A percentile compares a stretch with the other conserved stretches of the same genome.
Evolutionary conservation across 1,140 invertebrate species (phyloP).

Genomic region (Zaprionus gabonicus): DNA sequence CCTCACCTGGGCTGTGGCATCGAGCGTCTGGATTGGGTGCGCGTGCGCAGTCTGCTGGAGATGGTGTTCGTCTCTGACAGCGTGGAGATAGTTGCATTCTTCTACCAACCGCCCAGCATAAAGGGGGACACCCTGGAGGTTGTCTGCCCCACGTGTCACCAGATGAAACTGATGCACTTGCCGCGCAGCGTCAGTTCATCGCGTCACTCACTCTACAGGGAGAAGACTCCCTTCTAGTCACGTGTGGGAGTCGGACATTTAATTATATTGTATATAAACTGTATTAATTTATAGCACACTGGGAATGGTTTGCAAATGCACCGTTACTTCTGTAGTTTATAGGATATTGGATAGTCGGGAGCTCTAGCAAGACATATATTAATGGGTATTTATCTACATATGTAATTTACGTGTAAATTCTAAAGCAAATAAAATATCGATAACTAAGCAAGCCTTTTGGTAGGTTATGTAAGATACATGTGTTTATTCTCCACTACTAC

Average conservation of each 20-base stretch:
- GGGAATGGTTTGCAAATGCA: constrained; percentile 59
- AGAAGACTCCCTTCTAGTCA: constrained; percentile 66
- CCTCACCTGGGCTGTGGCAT: constrained; percentile 88
- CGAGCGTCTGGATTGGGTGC: constrained; percentile 87
- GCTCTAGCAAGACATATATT: constrained; percentile 39
- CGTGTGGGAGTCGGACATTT: neutral
- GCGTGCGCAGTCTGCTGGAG: constrained; percentile 85
- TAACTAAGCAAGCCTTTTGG: neutral
- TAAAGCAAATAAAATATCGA: constrained; percentile 53
- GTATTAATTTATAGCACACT: constrained; percentile 42
- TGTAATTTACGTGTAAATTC: constrained; percentile 40
- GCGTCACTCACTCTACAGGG: constrained; percentile 62
- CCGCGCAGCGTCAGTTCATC: constrained; percentile 70
- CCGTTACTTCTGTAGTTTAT: constrained; percentile 64
- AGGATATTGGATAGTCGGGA: constrained; percentile 41
- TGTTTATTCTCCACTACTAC: no score
- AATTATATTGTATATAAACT: constrained; percentile 26
- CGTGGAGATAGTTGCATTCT: constrained; percentile 86
- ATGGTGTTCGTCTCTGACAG: constrained; percentile 85
- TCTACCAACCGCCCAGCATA: constrained; percentile 77
- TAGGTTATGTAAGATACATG: neutral
- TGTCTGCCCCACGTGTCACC: constrained; percentile 70
- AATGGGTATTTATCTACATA: constrained; percentile 60
- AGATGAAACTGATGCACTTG: constrained; percentile 68
- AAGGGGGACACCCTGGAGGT: constrained; percentile 62